Conservation (phyloP, 1,140 invertebrate species). For the Hyposmocoma kahamanoa region DNA sequence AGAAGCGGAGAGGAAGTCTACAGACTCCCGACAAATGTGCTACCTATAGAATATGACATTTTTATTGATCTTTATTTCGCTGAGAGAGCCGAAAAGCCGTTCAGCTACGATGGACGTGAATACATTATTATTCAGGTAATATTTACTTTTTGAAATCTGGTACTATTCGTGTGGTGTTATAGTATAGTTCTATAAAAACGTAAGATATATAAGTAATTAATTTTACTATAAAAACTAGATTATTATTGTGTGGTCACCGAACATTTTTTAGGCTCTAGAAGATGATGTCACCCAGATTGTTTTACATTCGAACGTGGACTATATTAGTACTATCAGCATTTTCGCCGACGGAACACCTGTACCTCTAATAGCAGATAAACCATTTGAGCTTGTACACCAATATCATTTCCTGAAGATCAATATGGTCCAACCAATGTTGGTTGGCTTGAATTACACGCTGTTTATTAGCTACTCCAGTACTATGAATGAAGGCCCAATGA, state of each 20-base stretch:
- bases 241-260: no score
- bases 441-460: constrained; percentile 39
- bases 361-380: constrained; percentile 14
- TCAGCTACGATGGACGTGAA: constrained; percentile 50
- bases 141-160: no score
- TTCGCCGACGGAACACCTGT: constrained; percentile 17
- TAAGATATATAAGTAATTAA: no score
- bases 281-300: constrained; percentile 45
- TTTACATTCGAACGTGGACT: constrained; percentile 51
- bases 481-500: constrained; percentile 64
- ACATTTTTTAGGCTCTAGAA: constrained; percentile 46
- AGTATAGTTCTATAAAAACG: no score
- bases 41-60: constrained; percentile 57
- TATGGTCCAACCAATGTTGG: constrained; percentile 22
- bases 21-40: constrained; percentile 42
- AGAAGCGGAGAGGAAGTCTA: constrained; percentile 36
- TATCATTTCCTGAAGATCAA: constrained; percentile 56
- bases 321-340: constrained; percentile 26
- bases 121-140: constrained; percentile 47
- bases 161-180: no score
- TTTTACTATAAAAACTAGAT: no score
- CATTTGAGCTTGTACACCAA: constrained; percentile 28
- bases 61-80: constrained; percentile 56
- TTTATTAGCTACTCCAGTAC: constrained; percentile 41
- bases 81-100: constrained; percentile 44